phyloP scores from a whole-genome alignment of 2,888 invertebrate genomes.

The Agonopterix heracliana region DNA sequence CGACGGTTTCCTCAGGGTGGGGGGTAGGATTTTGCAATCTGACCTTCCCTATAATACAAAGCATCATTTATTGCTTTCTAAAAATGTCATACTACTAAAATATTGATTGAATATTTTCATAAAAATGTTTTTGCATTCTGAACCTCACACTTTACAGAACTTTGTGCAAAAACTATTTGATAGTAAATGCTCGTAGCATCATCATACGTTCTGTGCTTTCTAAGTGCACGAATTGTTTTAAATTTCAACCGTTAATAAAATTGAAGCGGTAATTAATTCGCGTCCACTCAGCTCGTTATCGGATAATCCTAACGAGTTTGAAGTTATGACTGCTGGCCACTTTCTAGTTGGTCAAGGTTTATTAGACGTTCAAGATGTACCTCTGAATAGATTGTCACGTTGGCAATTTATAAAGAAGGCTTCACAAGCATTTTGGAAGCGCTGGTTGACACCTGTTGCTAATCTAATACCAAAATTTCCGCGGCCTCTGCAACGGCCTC shows the following conservation, averaged over 20 bases:
- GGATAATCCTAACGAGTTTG: conserved; percentile 7
- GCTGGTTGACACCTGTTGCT: neutral
- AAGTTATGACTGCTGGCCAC: conserved; percentile 10
- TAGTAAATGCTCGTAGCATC: neutral
- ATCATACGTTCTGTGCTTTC: neutral
- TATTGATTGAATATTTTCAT: neutral
- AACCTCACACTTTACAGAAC: neutral
- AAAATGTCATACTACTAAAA: too few species aligned
- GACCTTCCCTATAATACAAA: too few species aligned
- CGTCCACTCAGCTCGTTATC: too few species aligned
- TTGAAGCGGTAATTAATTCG: conserved; percentile 4
- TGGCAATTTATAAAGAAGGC: conserved; percentile 9
- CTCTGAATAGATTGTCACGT: conserved; percentile 4
- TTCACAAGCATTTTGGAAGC: conserved; percentile 12
- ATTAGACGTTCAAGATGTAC: neutral
- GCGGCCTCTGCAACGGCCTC: too few species aligned
- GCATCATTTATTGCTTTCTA: too few species aligned
- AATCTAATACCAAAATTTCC: too few species aligned
- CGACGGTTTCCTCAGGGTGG: too few species aligned
- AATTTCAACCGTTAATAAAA: neutral
- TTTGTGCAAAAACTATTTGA: neutral
- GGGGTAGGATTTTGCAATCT: too few species aligned
- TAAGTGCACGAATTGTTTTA: neutral
- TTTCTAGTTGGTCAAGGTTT: conserved; percentile 8
- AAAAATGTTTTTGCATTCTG: neutral